Conservation (phyloP, 2,888 invertebrate species). For the Meiosimyza decipiens region DNA sequence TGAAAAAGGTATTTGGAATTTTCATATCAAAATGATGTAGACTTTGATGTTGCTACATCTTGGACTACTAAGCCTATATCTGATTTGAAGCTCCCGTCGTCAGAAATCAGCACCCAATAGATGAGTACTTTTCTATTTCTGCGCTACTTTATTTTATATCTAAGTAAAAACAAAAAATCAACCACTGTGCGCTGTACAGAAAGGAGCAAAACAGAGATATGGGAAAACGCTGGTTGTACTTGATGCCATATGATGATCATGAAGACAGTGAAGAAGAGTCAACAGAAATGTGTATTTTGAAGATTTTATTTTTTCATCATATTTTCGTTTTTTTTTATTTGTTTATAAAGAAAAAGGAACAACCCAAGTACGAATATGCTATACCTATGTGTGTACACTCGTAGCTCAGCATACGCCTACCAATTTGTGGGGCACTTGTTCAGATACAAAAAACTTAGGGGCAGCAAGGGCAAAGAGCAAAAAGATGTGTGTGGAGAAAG, state of each 20-base stretch:
- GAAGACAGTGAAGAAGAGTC: background rate
- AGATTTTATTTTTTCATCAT: background rate
- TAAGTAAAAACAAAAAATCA: background rate
- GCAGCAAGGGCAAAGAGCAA: background rate
- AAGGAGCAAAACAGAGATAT: conserved; percentile 21
- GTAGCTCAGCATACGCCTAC: too few relatives aligned
- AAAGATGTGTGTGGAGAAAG: too few relatives aligned
- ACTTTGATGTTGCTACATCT: too few relatives aligned
- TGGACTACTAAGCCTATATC: too few relatives aligned
- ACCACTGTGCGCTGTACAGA: background rate
- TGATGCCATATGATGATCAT: conserved; percentile 7
- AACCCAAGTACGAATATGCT: background rate
- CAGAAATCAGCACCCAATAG: too few relatives aligned
- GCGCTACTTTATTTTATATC: background rate
- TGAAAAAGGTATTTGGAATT: too few relatives aligned
- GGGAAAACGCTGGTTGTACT: conserved; percentile 17
- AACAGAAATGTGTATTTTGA: background rate
- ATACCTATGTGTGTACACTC: background rate
- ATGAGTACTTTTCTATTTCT: too few relatives aligned
- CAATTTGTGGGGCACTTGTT: conserved; percentile 33
- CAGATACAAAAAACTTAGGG: background rate
- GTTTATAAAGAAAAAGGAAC: conserved; percentile 6
- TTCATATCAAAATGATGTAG: too few relatives aligned
- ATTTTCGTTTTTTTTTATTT: conserved; percentile 2
- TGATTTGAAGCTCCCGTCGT: too few relatives aligned